Evolutionary conservation across 2,113 vertebrate species (phyloP).

Genomic region (Apteryx owenii): DNA sequence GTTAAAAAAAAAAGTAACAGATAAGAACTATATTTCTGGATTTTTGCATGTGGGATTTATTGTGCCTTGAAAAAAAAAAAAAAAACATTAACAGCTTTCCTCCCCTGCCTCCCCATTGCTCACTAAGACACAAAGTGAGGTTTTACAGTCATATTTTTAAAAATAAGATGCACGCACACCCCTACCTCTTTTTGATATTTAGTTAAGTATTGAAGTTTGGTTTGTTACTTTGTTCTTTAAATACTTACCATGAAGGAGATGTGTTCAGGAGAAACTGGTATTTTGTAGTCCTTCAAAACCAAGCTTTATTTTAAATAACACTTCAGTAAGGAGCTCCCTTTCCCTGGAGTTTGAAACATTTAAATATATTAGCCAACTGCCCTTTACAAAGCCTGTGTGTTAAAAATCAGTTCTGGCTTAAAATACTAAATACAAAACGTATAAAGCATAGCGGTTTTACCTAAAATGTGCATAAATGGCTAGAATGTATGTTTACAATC

Average conservation of each 20-base stretch:
- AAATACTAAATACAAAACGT: background rate
- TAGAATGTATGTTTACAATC: background rate
- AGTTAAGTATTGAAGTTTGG: background rate
- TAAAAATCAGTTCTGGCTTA: background rate
- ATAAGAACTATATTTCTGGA: background rate
- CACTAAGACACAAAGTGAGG: background rate
- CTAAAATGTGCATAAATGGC: background rate
- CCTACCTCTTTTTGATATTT: background rate
- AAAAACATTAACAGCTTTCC: background rate
- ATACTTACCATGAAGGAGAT: background rate
- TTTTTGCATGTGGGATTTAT: background rate
- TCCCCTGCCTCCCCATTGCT: background rate
- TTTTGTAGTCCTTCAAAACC: background rate
- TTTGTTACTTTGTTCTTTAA: background rate
- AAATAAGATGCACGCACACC: accelerated
- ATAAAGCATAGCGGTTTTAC: background rate
- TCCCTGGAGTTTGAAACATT: background rate
- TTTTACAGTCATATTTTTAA: background rate
- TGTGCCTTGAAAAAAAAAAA: background rate
- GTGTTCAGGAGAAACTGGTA: background rate
- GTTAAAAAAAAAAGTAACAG: background rate
- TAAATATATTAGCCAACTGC: background rate
- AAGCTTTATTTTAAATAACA: background rate
- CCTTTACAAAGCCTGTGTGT: background rate
- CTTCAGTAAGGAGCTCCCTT: background rate